A percentile compares a stretch with the other conserved stretches of the same genome.
phyloP scores from a whole-genome alignment of 2,888 invertebrate genomes.

The Drosophila helvetica region DNA sequence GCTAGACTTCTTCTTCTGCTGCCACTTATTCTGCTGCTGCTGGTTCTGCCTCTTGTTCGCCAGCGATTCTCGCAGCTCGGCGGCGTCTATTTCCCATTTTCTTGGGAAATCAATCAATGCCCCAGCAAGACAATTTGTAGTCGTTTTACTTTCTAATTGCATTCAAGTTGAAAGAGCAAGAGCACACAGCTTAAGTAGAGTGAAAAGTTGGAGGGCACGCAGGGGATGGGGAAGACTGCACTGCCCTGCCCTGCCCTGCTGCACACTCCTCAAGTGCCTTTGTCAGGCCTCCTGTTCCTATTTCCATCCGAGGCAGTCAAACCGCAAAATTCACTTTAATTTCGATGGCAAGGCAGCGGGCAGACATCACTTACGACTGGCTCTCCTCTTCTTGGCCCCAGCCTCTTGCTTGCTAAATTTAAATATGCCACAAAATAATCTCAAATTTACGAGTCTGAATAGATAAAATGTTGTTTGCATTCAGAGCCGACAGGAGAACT shows the following conservation, averaged over 20 bases:
- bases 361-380: constrained; percentile 16
- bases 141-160: constrained; percentile 73
- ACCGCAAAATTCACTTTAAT: constrained; percentile 58
- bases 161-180: constrained; percentile 69
- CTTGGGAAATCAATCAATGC: constrained; percentile 76
- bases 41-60: constrained; percentile 11
- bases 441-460: constrained; percentile 72
- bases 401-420: constrained; percentile 54
- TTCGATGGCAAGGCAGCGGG: constrained; percentile 20
- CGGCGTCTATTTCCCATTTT: constrained; percentile 51
- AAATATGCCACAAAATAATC: constrained; percentile 72
- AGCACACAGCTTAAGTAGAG: constrained; percentile 36
- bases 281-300: constrained; percentile 19
- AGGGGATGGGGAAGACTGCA: constrained; percentile 6
- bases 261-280: constrained; percentile 60
- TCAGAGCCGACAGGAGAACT: constrained; percentile 61
- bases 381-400: constrained; percentile 4
- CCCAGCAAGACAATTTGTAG: constrained; percentile 69
- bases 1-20: constrained; percentile 36
- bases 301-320: constrained; percentile 41
- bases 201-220: neutral
- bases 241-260: too few species aligned
- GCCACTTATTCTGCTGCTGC: constrained; percentile 22
- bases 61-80: constrained; percentile 24
- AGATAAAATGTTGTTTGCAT: constrained; percentile 77